These are phyloP conservation scores for Coccyzus lansbergi DNA, from an alignment of 2,797 vertebrate genomes.

Conservation along the genomic window DNA sequence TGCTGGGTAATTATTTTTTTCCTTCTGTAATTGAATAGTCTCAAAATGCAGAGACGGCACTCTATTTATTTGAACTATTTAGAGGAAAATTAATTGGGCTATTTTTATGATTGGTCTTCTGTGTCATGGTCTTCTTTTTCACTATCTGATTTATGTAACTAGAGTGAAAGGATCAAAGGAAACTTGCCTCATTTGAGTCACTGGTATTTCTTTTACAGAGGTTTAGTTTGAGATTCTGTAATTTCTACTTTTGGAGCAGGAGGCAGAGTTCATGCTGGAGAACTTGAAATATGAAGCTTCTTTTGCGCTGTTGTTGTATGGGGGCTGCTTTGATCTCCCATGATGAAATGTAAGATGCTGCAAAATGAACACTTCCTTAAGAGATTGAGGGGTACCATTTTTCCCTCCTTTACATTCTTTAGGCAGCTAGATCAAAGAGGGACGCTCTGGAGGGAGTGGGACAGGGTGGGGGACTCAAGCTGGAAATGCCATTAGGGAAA, in stretches of 20 bases:
- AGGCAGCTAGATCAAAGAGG: not conserved
- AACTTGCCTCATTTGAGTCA: not conserved
- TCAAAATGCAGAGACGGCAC: slow-evolving; percentile 22
- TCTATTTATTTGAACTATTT: slow-evolving; percentile 49
- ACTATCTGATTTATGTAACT: slow-evolving; percentile 34
- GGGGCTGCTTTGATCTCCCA: not conserved
- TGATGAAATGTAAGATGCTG: not conserved
- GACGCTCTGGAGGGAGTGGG: not conserved
- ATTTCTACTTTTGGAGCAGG: not conserved
- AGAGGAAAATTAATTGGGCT: slow-evolving; percentile 55
- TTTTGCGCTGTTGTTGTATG: not conserved
- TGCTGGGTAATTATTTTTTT: not conserved
- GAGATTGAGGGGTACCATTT: not conserved
- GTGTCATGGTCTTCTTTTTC: slow-evolving; percentile 13
- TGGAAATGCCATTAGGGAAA: slow-evolving; percentile 8
- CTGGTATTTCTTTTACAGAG: not conserved
- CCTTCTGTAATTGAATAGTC: slow-evolving; percentile 24
- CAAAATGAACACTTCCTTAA: not conserved
- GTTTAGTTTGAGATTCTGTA: not conserved
- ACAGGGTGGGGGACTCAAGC: not conserved
- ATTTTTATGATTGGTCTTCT: slow-evolving; percentile 32
- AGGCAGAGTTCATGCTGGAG: not conserved
- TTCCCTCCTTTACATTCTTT: not conserved
- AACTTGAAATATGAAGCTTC: not conserved
- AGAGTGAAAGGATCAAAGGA: not conserved